Evolutionary conservation across 2,797 vertebrate genomes (phyloP).

Genomic region (Lacerta bilineata): DNA sequence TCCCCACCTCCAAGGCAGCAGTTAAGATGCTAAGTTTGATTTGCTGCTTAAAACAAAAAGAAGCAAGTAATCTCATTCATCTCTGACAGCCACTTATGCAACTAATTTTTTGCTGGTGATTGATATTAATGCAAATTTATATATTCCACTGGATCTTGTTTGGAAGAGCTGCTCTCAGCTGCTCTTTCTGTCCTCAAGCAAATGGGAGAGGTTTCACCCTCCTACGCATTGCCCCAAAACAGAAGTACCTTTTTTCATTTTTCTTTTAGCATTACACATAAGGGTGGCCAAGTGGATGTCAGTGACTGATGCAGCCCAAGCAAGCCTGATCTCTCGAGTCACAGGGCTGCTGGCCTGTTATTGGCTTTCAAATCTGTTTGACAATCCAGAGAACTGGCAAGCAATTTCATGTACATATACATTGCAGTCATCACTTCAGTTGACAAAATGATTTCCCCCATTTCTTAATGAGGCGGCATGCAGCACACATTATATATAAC

Average conservation of each 20-base stretch:
- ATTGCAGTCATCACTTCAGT: background rate
- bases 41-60: background rate
- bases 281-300: background rate
- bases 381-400: background rate
- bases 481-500: background rate
- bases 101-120: background rate
- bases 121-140: background rate
- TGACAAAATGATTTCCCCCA: background rate
- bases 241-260: background rate
- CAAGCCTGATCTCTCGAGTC: background rate
- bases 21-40: background rate
- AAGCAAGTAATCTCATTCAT: background rate
- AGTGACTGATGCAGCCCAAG: background rate
- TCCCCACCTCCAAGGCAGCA: background rate
- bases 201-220: background rate
- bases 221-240: background rate
- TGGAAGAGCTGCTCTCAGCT: background rate
- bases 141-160: background rate
- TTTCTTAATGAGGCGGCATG: background rate
- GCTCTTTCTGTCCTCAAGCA: background rate
- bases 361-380: background rate
- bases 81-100: background rate
- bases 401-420: background rate
- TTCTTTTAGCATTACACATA: background rate
- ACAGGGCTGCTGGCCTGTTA: background rate